These are phyloP conservation scores for Drosophila insularis DNA, from an alignment of 1,140 invertebrate genomes.

Conservation along the genomic window DNA sequence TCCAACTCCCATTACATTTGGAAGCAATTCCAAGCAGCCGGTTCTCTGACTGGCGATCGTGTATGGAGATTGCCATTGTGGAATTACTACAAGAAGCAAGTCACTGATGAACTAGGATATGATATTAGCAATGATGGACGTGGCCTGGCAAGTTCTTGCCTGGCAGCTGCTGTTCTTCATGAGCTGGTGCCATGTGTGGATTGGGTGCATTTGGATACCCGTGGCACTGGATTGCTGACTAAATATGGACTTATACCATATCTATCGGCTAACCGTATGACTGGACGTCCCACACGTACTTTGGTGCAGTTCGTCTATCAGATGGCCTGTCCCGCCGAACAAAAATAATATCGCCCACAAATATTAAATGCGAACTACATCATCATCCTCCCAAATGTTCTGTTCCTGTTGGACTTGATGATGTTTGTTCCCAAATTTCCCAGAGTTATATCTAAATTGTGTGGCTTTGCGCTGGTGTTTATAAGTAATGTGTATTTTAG, in stretches of 20 bases:
- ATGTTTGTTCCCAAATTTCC: neutral
- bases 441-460: neutral
- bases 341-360: conserved; percentile 7
- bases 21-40: conserved; percentile 86
- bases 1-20: conserved; percentile 87
- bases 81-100: conserved; percentile 88
- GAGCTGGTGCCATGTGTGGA: conserved; percentile 85
- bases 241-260: conserved; percentile 85
- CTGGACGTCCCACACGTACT: conserved; percentile 60
- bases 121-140: conserved; percentile 87
- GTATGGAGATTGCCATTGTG: conserved; percentile 95
- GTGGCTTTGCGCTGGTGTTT: neutral
- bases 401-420: neutral
- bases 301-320: conserved; percentile 82
- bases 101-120: conserved; percentile 84
- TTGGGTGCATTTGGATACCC: conserved; percentile 88
- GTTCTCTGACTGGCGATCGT: conserved; percentile 91
- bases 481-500: neutral
- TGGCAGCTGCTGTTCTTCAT: conserved; percentile 87
- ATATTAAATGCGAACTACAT: neutral
- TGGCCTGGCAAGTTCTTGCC: conserved; percentile 84
- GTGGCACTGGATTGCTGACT: conserved; percentile 84
- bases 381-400: neutral
- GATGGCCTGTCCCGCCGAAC: conserved; percentile 82
- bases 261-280: conserved; percentile 83